A percentile compares a stretch with the other conserved stretches of the same genome.
These are phyloP conservation scores for Hypomesus transpacificus DNA, from an alignment of 2,113 vertebrate genomes.

Conservation along the genomic window DNA sequence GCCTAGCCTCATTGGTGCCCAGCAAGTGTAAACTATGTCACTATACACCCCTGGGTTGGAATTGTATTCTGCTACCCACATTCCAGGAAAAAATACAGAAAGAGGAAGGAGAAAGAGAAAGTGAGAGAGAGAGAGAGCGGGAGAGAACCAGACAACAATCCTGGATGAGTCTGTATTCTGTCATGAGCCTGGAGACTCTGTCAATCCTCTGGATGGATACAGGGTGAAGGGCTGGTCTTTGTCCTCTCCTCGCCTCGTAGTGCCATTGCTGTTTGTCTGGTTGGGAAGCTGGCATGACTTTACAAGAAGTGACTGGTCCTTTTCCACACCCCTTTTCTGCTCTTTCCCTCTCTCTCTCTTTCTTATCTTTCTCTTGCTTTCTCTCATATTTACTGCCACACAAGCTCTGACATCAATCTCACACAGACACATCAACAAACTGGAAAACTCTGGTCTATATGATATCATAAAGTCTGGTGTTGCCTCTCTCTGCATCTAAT, in stretches of 20 bases:
- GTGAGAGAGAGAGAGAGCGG: background rate
- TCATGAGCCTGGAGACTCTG: conserved; percentile 2
- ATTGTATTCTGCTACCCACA: conserved; percentile 17
- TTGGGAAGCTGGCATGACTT: conserved; percentile 5
- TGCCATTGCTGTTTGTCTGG: background rate
- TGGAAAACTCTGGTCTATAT: no score
- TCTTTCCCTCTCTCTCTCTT: background rate
- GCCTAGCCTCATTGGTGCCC: conserved; percentile 8
- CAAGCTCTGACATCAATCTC: background rate
- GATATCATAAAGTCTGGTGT: no score
- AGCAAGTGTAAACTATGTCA: conserved; percentile 12
- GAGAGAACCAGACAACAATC: conserved; percentile 3
- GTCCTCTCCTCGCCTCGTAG: conserved; percentile 6
- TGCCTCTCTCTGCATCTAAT: no score
- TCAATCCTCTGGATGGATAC: background rate
- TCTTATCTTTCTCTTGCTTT: background rate
- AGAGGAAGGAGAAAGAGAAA: no score
- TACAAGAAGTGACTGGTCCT: background rate
- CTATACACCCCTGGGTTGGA: background rate
- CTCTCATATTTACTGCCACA: background rate
- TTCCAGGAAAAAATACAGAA: background rate
- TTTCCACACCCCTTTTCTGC: background rate
- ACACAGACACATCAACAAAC: no score
- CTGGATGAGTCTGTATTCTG: conserved; percentile 8
- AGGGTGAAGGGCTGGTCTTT: conserved; percentile 17